These are phyloP conservation scores for Cyprinodon diabolis DNA, from an alignment of 2,797 vertebrate species.

Conservation along the genomic window DNA sequence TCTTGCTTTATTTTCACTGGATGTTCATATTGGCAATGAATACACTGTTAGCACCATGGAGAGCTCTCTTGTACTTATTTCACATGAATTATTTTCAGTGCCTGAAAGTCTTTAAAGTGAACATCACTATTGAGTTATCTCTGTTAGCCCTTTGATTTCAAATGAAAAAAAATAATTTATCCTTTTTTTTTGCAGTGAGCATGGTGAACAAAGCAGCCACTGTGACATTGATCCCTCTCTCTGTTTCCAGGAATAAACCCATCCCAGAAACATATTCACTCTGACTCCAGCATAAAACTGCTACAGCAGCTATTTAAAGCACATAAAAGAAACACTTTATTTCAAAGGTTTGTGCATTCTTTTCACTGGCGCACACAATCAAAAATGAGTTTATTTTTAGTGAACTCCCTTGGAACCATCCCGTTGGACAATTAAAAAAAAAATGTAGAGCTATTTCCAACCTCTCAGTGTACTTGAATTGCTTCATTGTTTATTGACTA, in stretches of 20 bases:
- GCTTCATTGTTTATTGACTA: not conserved
- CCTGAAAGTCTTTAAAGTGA: not conserved
- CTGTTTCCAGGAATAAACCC: not conserved
- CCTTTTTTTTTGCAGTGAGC: not conserved
- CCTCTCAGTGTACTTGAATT: not conserved
- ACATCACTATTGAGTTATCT: not conserved
- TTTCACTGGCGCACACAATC: conserved; percentile 1
- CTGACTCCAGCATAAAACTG: not conserved
- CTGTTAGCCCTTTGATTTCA: not conserved
- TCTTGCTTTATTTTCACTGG: not conserved
- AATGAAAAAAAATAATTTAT: not conserved
- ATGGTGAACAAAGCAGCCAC: too few relatives aligned
- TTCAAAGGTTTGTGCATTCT: conserved; percentile 9
- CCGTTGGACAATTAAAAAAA: conserved; percentile 1
- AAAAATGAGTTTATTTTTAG: conserved; percentile 21
- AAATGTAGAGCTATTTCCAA: not conserved
- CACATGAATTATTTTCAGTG: not conserved
- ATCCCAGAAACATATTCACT: not conserved
- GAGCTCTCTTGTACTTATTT: conserved; percentile 17
- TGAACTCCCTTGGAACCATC: conserved; percentile 8
- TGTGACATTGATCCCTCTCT: not conserved
- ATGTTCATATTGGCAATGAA: not conserved
- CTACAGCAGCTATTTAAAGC: conserved; percentile 20
- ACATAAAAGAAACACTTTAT: conserved; percentile 13
- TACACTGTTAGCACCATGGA: conserved; percentile 27